These are phyloP conservation scores for Phalacrocorax aristotelis DNA, from an alignment of 2,113 vertebrate species.

Conservation along the genomic window DNA sequence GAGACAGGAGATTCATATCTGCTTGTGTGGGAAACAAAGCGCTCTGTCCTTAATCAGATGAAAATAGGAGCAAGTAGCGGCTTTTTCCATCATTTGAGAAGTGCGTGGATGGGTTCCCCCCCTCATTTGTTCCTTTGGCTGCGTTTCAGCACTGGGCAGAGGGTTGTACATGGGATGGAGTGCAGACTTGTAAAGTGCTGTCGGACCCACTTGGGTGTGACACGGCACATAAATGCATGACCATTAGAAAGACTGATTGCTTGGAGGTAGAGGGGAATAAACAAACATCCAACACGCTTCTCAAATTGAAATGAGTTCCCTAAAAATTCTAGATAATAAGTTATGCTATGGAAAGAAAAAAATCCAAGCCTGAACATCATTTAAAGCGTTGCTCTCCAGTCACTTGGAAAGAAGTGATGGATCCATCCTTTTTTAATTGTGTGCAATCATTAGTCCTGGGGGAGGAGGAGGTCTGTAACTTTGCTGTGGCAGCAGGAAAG, in stretches of 20 bases:
- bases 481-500: neutral
- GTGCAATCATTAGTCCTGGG: neutral
- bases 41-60: neutral
- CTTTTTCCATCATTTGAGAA: neutral
- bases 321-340: neutral
- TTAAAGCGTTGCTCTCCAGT: neutral
- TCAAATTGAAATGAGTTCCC: neutral
- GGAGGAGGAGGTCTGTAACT: neutral
- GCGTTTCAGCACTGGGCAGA: neutral
- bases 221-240: rapidly evolving
- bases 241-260: neutral
- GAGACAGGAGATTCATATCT: neutral
- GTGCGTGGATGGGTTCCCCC: rapidly evolving
- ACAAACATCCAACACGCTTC: neutral
- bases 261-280: neutral
- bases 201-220: neutral
- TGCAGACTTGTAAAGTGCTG: neutral
- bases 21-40: neutral
- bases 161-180: neutral
- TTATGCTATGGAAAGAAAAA: neutral
- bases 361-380: neutral
- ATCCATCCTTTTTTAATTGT: neutral
- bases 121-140: neutral
- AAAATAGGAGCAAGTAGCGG: neutral
- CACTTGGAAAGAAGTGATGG: neutral